Conservation (phyloP, 2,888 invertebrate genomes). For the Lathronympha strigana region DNA sequence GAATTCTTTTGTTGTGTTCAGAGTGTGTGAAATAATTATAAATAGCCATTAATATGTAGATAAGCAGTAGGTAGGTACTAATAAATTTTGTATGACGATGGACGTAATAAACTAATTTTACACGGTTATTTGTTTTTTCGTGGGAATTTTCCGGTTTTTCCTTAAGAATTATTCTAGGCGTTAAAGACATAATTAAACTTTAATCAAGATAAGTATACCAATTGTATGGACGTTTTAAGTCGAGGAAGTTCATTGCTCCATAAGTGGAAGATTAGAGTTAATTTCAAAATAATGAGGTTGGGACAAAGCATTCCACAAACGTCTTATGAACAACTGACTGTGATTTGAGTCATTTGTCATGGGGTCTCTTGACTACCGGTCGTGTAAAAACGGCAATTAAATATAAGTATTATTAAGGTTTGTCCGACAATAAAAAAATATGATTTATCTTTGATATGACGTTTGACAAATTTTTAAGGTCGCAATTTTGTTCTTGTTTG, state of each 20-base stretch:
- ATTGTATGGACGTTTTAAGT: constrained; percentile 57
- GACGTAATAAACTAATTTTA: constrained; percentile 42
- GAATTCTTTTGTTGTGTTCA: constrained; percentile 54
- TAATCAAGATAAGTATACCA: constrained; percentile 57
- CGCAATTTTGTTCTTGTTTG: constrained; percentile 17
- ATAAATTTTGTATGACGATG: constrained; percentile 40
- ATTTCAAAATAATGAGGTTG: constrained; percentile 75
- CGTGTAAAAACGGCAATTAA: constrained; percentile 38
- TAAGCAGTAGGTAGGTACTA: constrained; percentile 41
- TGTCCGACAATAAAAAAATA: constrained; percentile 15
- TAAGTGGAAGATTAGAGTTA: constrained; percentile 74
- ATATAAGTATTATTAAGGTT: too few relatives aligned
- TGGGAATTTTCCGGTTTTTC: constrained; percentile 34
- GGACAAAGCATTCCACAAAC: constrained; percentile 56
- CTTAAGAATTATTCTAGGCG: constrained; percentile 25
- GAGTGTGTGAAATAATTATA: constrained; percentile 55
- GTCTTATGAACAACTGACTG: constrained; percentile 12
- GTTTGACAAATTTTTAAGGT: neutral
- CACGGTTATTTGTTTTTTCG: constrained; percentile 46
- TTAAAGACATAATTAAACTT: constrained; percentile 64
- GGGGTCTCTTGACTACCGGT: constrained; percentile 13
- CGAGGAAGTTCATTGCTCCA: constrained; percentile 75
- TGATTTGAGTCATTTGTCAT: constrained; percentile 40
- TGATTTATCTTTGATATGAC: neutral
- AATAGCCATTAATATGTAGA: constrained; percentile 45